Evolutionary conservation across 2,797 vertebrate species (phyloP).

Genomic region (Onychomys arenicola): DNA sequence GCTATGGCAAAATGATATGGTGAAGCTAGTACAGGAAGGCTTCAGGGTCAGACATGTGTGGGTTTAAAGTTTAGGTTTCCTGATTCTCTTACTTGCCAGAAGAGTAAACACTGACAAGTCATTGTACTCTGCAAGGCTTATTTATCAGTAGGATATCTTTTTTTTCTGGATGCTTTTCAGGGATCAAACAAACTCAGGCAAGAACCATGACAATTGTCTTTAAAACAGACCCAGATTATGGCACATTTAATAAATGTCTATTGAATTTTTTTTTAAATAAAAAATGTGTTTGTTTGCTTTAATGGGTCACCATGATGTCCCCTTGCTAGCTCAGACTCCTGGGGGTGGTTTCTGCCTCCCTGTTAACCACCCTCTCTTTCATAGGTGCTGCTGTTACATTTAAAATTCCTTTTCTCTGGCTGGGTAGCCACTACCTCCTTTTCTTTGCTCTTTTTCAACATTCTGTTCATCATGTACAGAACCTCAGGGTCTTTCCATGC

Average conservation of each 20-base stretch:
- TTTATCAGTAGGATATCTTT: not conserved
- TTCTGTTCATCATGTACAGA: not conserved
- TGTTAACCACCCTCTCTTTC: not conserved
- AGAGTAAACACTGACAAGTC: not conserved
- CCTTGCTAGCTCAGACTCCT: not conserved
- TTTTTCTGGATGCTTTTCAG: not conserved
- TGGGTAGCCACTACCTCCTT: not conserved
- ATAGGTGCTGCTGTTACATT: not conserved
- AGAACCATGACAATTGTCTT: not conserved
- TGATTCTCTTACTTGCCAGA: not conserved
- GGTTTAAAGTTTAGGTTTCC: not conserved
- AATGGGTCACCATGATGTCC: not conserved
- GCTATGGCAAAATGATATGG: accelerated
- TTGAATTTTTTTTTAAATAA: not conserved
- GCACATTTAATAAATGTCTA: not conserved
- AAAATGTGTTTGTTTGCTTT: slow-evolving; percentile 49
- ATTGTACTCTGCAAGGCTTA: not conserved
- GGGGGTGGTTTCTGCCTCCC: not conserved
- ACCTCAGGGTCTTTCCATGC: not conserved
- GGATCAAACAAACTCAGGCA: not conserved
- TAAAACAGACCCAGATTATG: not conserved
- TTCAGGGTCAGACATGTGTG: not conserved
- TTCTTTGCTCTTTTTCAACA: slow-evolving; percentile 51
- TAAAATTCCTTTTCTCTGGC: slow-evolving; percentile 27
- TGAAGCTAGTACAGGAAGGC: not conserved